Evolutionary conservation across 2,113 vertebrate species (phyloP), one percentile per base, ranked within the genome.

Genomic region (Phalacrocorax brasilianus): DNA sequence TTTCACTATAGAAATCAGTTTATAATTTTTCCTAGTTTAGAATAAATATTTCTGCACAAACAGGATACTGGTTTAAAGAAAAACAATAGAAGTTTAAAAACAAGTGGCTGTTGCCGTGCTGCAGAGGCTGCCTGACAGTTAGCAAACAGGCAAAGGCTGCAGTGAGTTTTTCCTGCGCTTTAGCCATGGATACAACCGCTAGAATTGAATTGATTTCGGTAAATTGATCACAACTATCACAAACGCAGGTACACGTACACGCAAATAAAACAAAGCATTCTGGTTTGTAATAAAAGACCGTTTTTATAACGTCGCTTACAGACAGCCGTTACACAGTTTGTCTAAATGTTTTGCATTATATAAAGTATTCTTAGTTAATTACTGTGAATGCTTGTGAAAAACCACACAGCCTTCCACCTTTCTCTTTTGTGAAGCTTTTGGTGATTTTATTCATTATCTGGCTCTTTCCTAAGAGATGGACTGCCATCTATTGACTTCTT

Each of bases 401-500:
- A 61, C 55, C 91, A 62, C 70, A 70, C 58, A 23, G 94, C 88
- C 61, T 88, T 84, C 44, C 82, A 66, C 83, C 85, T 91, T 85
- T 74, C 83, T 83, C 91, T 94, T 93, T 94, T 71, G 83, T 88
- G 90, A 88, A 75, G 78, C 85, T 75, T 85, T 61, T 85, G 94
- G 85, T 95, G 88, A 68, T 94, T 97, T 95, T 94, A 79, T 87
- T 91, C 94, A 47, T 92, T 92, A 89, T 92, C 81, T 76, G n/a
- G 67, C 79, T 72, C 93, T 92, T 98, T 98, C 84, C 96, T 92
- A 97, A 96, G 98, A 97, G 93, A 95, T 97, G 97, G 97, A 97
- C 98, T 98, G 98, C 98, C 98, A 98, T 98, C 98, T 98, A 98
- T 98, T 98, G 98, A 98, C 97, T 97, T 65, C 35, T 28, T 50